Percentiles rank a stretch among this genome's conserved stretches.
phyloP scores from a whole-genome alignment of 2,888 invertebrate species.

The Allolobophora icterica region DNA sequence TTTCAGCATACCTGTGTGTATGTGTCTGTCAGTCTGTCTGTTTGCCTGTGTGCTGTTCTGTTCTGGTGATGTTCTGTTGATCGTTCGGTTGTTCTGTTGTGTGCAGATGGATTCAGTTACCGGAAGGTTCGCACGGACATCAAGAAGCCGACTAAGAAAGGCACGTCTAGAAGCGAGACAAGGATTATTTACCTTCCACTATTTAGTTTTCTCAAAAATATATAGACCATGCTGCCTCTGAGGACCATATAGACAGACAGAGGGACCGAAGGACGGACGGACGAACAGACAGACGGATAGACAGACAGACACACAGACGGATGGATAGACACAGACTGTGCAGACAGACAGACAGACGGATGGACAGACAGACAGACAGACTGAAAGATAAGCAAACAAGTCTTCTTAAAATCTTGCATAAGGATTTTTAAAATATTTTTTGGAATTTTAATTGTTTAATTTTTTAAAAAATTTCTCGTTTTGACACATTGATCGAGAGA shows the following conservation, averaged over 20 bases:
- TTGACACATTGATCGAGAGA: no score
- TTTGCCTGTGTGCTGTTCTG: conserved; percentile 2
- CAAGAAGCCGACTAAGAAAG: conserved; percentile 46
- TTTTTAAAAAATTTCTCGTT: no score
- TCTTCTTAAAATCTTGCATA: neutral
- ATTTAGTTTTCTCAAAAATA: neutral
- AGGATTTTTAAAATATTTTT: neutral
- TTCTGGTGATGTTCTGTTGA: neutral
- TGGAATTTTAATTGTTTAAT: no score
- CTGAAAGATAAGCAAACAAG: neutral
- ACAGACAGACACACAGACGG: no score
- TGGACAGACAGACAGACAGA: no score
- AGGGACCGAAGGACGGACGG: neutral
- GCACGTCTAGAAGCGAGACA: conserved; percentile 33
- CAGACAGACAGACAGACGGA: no score
- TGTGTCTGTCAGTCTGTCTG: neutral
- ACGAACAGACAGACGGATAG: no score
- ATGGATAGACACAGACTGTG: no score
- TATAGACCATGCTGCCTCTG: neutral
- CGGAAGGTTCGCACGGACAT: conserved; percentile 44
- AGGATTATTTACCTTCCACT: neutral
- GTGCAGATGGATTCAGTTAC: conserved; percentile 49
- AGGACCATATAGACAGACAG: neutral
- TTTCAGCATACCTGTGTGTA: neutral
- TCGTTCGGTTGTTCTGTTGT: neutral